Percentiles rank a stretch among this genome's conserved stretches.
Evolutionary conservation across 2,113 vertebrate genomes (phyloP).

Genomic region (Crotalus tigris): DNA sequence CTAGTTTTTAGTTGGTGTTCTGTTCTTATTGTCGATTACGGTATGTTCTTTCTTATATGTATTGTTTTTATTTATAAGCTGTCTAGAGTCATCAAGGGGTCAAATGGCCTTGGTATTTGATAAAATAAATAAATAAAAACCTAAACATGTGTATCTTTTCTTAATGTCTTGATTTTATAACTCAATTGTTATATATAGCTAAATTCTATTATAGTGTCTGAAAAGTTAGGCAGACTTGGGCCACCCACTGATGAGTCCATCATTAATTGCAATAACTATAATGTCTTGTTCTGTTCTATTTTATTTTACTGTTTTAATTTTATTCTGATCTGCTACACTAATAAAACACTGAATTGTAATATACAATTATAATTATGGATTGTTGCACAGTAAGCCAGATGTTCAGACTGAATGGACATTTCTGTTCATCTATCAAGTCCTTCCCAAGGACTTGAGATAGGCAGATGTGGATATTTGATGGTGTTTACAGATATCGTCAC

Average conservation of each 20-base stretch:
- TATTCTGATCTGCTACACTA: not conserved
- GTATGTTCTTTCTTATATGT: not conserved
- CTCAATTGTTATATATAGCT: not conserved
- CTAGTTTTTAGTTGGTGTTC: not conserved
- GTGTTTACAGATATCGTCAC: not conserved
- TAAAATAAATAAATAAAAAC: not conserved
- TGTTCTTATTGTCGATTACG: not conserved
- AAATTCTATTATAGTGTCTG: not conserved
- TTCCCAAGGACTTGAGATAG: not conserved
- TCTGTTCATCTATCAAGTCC: not conserved
- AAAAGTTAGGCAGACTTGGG: not conserved
- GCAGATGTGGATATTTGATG: not conserved
- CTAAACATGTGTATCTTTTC: not conserved
- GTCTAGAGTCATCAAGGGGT: not conserved
- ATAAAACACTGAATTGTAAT: not conserved
- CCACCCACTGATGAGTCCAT: not conserved
- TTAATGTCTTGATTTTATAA: not conserved
- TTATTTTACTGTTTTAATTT: not conserved
- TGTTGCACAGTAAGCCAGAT: not conserved
- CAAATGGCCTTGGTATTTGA: not conserved
- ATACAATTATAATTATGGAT: not conserved
- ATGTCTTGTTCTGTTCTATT: not conserved
- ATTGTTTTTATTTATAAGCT: not conserved
- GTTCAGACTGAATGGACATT: not conserved
- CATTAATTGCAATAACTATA: not conserved